phyloP scores from a whole-genome alignment of 2,113 vertebrate species.

The Natator depressus region DNA sequence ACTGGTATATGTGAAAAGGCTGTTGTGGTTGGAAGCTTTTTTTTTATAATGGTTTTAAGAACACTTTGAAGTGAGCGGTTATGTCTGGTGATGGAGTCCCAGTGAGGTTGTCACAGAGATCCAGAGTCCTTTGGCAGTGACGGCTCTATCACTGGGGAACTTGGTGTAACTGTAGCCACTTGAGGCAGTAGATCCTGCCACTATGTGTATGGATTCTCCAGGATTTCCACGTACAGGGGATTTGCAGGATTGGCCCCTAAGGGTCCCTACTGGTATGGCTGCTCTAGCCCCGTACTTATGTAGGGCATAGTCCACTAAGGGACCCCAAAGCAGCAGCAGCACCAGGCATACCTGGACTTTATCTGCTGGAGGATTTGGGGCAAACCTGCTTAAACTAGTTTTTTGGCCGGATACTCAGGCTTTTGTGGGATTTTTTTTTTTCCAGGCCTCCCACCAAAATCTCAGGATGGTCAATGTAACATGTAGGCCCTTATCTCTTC shows the following conservation, averaged over 20 bases:
- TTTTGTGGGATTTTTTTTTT: not conserved
- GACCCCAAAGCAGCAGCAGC: not conserved
- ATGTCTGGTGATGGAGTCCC: not conserved
- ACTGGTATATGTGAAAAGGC: conserved; percentile 37
- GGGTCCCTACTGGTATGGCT: not conserved
- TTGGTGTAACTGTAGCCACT: not conserved
- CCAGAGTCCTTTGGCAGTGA: not conserved
- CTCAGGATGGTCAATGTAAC: not conserved
- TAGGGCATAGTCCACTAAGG: not conserved
- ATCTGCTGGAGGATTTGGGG: not conserved
- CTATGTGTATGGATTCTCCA: too few relatives aligned
- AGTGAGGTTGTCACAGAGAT: too few relatives aligned
- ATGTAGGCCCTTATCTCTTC: not conserved
- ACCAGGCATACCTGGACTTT: not conserved
- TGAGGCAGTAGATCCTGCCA: not conserved
- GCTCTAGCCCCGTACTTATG: too few relatives aligned
- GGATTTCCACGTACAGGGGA: too few relatives aligned
- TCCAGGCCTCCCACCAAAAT: not conserved
- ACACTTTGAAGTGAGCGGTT: not conserved
- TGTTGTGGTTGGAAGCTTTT: conserved; percentile 3
- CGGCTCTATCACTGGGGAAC: not conserved
- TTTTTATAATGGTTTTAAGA: not conserved
- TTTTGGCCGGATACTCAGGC: too few relatives aligned
- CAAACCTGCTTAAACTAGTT: too few relatives aligned
- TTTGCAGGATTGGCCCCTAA: too few relatives aligned